Evolutionary conservation across 2,797 vertebrate genomes (phyloP).

Genomic region (Sphaeramia orbicularis): DNA sequence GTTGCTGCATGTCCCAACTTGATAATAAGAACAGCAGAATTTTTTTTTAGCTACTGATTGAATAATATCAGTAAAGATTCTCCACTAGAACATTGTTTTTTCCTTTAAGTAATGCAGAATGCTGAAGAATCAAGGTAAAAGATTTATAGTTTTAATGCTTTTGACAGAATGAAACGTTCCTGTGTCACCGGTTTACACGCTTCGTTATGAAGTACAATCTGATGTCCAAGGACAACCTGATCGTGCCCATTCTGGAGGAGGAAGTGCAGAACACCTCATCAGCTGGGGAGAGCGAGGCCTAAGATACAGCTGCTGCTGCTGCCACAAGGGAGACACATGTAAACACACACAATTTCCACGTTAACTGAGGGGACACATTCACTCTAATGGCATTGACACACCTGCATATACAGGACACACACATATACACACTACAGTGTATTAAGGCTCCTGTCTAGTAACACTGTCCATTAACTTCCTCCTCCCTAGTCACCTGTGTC

Average conservation of each 20-base stretch:
- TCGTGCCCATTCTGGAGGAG: slow-evolving; percentile 98
- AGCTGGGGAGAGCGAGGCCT: slow-evolving; percentile 95
- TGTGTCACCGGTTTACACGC: slow-evolving; percentile 99
- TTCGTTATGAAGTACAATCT: slow-evolving; percentile 99
- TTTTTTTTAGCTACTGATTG: no score
- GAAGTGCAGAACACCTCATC: slow-evolving; percentile 86
- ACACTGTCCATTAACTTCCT: slow-evolving; percentile 65
- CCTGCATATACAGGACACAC: slow-evolving; percentile 18
- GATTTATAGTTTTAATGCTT: background rate
- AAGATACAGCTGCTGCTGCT: slow-evolving; percentile 60
- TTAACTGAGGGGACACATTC: slow-evolving; percentile 44
- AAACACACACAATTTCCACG: slow-evolving; percentile 50
- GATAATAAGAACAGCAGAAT: no score
- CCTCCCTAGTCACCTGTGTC: slow-evolving; percentile 61
- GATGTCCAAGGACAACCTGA: slow-evolving; percentile 99
- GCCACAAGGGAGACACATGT: slow-evolving; percentile 53
- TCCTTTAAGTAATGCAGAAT: no score
- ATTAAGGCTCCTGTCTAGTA: slow-evolving; percentile 67
- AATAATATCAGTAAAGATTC: no score
- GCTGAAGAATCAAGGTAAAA: background rate
- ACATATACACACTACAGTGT: slow-evolving; percentile 71
- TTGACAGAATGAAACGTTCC: slow-evolving; percentile 95
- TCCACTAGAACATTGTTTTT: no score
- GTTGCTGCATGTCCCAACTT: no score
- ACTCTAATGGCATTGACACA: slow-evolving; percentile 33